A percentile compares a stretch with the other conserved stretches of the same genome.
phyloP scores from a whole-genome alignment of 2,113 vertebrate species.

The Callocephalon fimbriatum region DNA sequence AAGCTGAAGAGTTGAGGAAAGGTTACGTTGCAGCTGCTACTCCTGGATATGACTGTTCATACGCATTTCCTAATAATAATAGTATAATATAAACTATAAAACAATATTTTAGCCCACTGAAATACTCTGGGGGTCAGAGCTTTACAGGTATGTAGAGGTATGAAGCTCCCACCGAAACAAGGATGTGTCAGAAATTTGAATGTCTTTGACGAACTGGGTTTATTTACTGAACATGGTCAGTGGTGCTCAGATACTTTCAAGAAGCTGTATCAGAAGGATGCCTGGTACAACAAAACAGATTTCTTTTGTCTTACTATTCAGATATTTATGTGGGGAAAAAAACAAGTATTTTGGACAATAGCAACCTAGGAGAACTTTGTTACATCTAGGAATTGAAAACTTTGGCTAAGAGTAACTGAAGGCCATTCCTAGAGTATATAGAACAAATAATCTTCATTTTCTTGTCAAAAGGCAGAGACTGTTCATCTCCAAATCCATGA shows the following conservation, averaged over 20 bases:
- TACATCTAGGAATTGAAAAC: not conserved
- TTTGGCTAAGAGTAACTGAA: not conserved
- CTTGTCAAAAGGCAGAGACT: not conserved
- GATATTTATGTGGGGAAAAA: not conserved
- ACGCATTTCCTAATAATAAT: not conserved
- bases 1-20: not conserved
- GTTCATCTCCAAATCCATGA: not conserved
- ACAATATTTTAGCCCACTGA: not conserved
- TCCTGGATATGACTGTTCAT: not conserved
- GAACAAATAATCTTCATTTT: not conserved
- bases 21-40: not conserved
- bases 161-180: not conserved
- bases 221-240: not conserved
- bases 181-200: not conserved
- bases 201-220: not conserved
- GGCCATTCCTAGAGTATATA: not conserved
- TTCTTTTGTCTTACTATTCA: not conserved
- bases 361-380: not conserved
- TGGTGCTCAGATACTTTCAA: too few species aligned
- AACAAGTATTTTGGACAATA: not conserved
- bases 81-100: not conserved
- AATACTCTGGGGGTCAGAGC: not conserved
- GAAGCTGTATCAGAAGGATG: not conserved
- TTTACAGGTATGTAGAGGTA: not conserved
- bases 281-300: not conserved